Conservation (phyloP, 2,797 vertebrate species). For the Lates japonicus region DNA sequence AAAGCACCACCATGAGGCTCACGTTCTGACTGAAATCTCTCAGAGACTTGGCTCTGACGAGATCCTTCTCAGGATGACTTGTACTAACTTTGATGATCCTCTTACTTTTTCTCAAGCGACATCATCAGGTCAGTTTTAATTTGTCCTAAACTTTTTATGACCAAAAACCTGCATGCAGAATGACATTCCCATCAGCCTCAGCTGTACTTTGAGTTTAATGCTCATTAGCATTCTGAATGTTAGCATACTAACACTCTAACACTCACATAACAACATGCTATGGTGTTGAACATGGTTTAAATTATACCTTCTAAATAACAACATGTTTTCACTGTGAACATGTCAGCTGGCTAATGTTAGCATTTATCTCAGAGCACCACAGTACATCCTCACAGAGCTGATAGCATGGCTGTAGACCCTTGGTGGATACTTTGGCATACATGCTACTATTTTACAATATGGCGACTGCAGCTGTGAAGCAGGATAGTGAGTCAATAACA, state of each 20-base stretch:
- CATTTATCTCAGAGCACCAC: too few relatives aligned
- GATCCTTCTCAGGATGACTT: background rate
- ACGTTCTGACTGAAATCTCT: background rate
- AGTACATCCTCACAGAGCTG: too few relatives aligned
- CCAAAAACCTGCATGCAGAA: background rate
- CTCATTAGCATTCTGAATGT: background rate
- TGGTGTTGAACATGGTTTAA: background rate
- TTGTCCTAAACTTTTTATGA: background rate
- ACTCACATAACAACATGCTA: background rate
- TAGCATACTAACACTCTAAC: background rate
- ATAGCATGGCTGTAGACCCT: background rate
- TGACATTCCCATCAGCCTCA: background rate
- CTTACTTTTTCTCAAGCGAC: background rate
- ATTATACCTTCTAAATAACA: background rate
- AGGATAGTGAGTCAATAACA: background rate
- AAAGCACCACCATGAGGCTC: background rate
- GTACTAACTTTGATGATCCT: background rate
- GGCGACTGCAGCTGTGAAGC: background rate
- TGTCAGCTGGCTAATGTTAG: background rate
- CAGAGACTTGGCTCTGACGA: background rate
- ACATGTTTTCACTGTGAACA: background rate
- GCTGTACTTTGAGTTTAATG: background rate
- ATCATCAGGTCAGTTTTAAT: background rate
- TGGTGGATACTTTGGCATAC: background rate
- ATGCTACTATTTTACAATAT: background rate